Evolutionary conservation across 2,888 invertebrate genomes (phyloP), one percentile per base, ranked within the genome.

Genomic region (Poecilobothrus nobilitatus): DNA sequence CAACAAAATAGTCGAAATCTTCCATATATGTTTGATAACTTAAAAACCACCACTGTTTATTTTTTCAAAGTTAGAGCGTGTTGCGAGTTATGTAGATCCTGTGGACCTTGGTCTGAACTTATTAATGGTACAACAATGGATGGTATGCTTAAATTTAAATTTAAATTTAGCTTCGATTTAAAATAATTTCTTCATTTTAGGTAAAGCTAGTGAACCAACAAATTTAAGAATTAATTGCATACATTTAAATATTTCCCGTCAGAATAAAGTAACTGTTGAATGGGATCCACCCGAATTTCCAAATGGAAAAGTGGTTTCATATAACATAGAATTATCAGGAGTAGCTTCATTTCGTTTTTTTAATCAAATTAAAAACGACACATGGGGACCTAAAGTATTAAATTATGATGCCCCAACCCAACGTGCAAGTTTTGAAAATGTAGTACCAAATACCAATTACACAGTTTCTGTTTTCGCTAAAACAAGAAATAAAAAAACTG

Each of bases 111-210:
- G 89, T 94, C 94, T 0, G 84, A 86, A 44, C 84, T 87, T 74
- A 90, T 91, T 72, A 89, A 90, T 76, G 94, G 91, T 0, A 90
- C 90, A 0, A 94, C 94, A 0, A 85, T 92, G 82, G 94, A 94
- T 78, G 94, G 94, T 3, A 87, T 87, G 18, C 7, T 41, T 41
- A 12, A 37, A 37, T 37, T 37, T 37, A 1, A 5, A 10, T 37
- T 27, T 37, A 34, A 34, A 34, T 34, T 34, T 34, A 34, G 2
- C 8, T 10, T 10, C 12, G 8, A 37, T 37, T 37, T 10, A 37
- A 4, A 37, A 7, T 37, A 37, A 10, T 18, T 53, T 53, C n/a
- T 18, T 53, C 18, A 18, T 53, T 53, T 53, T 53, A 53, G 53
- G 53, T 18, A 53, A 53, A 53, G 88, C 93, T 1, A 89, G 90